A percentile compares a stretch with the other conserved stretches of the same genome.
phyloP scores from a whole-genome alignment of 2,797 vertebrate genomes.

The Emys orbicularis region DNA sequence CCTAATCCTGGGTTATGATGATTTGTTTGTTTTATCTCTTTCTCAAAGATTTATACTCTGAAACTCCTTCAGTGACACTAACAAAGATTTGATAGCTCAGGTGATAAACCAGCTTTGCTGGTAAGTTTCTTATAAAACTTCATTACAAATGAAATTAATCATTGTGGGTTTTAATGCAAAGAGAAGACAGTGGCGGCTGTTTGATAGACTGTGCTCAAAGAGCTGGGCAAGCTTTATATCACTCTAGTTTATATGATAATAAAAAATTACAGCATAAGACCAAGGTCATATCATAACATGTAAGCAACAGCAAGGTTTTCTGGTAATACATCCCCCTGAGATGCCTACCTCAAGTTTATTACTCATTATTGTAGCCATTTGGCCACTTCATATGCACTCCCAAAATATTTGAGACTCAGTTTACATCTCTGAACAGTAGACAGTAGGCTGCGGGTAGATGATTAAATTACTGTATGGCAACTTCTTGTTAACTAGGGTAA shows the following conservation, averaged over 20 bases:
- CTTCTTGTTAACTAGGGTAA: neutral
- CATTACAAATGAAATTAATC: constrained; percentile 85
- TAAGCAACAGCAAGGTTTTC: constrained; percentile 27
- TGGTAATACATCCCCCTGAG: constrained; percentile 37
- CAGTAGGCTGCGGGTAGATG: neutral
- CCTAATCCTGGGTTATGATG: constrained; percentile 64
- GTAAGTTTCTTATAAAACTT: constrained; percentile 77
- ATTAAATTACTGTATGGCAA: neutral
- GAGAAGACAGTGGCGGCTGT: constrained; percentile 65
- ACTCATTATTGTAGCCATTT: neutral
- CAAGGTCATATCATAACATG: constrained; percentile 75
- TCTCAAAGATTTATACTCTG: constrained; percentile 71
- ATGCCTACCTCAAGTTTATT: constrained; percentile 53
- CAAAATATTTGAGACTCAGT: neutral
- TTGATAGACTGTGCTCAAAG: constrained; percentile 76
- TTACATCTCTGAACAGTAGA: neutral
- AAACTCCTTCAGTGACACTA: constrained; percentile 58
- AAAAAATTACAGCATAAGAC: constrained; percentile 83
- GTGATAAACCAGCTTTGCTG: constrained; percentile 70
- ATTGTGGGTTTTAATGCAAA: constrained; percentile 77
- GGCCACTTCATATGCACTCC: neutral
- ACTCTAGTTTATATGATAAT: constrained; percentile 84
- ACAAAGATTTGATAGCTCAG: constrained; percentile 68
- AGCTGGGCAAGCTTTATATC: constrained; percentile 79
- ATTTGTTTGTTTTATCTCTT: constrained; percentile 71